Percentiles rank a stretch among this genome's conserved stretches.
Conservation (phyloP, 2,888 invertebrate species). For the Aleiodes testaceus region DNA sequence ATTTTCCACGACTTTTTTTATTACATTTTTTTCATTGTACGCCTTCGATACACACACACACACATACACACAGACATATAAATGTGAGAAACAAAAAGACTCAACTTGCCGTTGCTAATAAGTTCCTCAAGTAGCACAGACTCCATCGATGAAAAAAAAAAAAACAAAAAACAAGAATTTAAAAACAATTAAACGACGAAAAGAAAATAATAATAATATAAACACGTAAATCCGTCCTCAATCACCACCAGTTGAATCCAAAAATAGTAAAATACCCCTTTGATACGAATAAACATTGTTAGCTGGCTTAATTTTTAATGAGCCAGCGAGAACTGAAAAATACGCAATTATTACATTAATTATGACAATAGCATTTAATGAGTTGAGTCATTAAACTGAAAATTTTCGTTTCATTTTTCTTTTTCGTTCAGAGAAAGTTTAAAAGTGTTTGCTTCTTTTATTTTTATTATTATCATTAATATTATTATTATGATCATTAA, state of each 20-base stretch:
- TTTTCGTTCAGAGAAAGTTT: neutral
- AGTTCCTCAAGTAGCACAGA: conserved; percentile 27
- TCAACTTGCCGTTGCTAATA: conserved; percentile 23
- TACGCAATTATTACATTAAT: conserved; percentile 10
- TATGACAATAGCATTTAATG: conserved; percentile 15
- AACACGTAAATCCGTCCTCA: conserved; percentile 31
- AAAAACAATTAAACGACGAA: neutral
- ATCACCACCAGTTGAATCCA: neutral
- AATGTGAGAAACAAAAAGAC: conserved; percentile 23
- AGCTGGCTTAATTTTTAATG: neutral
- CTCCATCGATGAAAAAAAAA: conserved; percentile 15
- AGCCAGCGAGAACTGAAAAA: conserved; percentile 14
- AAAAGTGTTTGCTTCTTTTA: neutral
- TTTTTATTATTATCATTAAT: no score
- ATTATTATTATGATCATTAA: neutral
- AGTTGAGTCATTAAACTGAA: neutral
- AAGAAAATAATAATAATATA: conserved; percentile 21
- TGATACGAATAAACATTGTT: conserved; percentile 1
- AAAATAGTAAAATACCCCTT: neutral
- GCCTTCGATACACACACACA: neutral
- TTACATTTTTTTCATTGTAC: neutral
- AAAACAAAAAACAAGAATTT: neutral
- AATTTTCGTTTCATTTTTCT: neutral
- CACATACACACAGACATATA: neutral
- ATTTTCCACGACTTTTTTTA: neutral